Conservation (phyloP, 1,140 invertebrate genomes). For the Helicoverpa armigera region DNA sequence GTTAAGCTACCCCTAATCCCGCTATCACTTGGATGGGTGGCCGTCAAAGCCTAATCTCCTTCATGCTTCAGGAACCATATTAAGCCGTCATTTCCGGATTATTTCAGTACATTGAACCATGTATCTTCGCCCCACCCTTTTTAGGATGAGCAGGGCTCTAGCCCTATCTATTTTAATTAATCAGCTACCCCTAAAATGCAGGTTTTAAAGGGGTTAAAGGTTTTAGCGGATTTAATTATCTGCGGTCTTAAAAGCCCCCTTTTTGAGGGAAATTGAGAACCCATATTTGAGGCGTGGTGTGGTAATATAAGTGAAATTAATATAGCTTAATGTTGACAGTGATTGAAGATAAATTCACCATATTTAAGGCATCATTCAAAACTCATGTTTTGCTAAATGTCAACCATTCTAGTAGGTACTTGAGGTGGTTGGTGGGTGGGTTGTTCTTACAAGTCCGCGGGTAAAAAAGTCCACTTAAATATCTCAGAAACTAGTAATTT, state of each 20-base stretch:
- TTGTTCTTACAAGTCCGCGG: too few relatives aligned
- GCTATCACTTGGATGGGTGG: constrained; percentile 25
- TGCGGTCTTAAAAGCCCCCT: not conserved
- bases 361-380: too few relatives aligned
- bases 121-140: constrained; percentile 1
- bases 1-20: constrained; percentile 33
- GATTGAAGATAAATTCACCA: too few relatives aligned
- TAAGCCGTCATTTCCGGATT: constrained; percentile 24
- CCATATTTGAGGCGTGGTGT: too few relatives aligned
- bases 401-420: too few relatives aligned
- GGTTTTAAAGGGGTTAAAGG: constrained; percentile 13
- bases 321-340: too few relatives aligned
- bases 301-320: too few relatives aligned
- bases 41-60: constrained; percentile 16
- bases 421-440: too few relatives aligned
- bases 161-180: constrained; percentile 31
- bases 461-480: too few relatives aligned
- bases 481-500: too few relatives aligned
- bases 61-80: constrained; percentile 23
- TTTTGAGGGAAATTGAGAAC: too few relatives aligned
- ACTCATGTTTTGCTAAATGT: too few relatives aligned
- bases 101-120: constrained; percentile 1
- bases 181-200: constrained; percentile 7
- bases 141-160: constrained; percentile 22
- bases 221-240: constrained; percentile 13